Percentiles rank a stretch among this genome's conserved stretches.
phyloP scores from a whole-genome alignment of 2,888 invertebrate genomes.

The Phoronis australis region DNA sequence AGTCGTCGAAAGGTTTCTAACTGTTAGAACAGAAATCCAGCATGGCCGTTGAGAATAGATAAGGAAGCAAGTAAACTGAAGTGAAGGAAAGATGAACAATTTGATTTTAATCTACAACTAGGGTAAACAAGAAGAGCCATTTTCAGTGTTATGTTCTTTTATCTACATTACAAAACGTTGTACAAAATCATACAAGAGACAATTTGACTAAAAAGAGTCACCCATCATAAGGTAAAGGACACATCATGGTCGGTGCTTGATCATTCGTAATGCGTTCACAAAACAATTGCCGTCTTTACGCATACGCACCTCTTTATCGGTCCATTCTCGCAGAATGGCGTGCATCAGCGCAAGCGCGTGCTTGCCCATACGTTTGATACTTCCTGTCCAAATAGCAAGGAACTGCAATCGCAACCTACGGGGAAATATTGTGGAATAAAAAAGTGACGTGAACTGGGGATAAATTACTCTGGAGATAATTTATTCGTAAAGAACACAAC shows the following conservation, averaged over 20 bases:
- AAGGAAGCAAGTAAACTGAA: not conserved
- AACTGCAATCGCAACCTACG: slow-evolving; percentile 41
- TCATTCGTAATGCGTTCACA: too few relatives aligned
- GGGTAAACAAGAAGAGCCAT: too few relatives aligned
- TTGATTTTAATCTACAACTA: too few relatives aligned
- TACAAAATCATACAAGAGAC: too few relatives aligned
- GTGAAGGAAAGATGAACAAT: not conserved
- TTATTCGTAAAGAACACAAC: too few relatives aligned
- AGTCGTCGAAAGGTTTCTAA: slow-evolving; percentile 34
- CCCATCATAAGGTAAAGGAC: too few relatives aligned
- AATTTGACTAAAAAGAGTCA: too few relatives aligned
- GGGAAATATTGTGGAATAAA: not conserved
- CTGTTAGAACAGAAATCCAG: slow-evolving; percentile 17
- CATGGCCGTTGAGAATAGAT: too few relatives aligned
- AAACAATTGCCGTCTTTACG: too few relatives aligned
- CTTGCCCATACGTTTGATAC: slow-evolving; percentile 44
- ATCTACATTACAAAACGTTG: too few relatives aligned
- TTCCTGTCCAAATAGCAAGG: slow-evolving; percentile 46
- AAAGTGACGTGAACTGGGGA: not conserved
- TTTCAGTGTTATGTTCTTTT: too few relatives aligned
- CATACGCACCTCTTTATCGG: slow-evolving; percentile 34
- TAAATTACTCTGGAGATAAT: not conserved
- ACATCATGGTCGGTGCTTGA: too few relatives aligned
- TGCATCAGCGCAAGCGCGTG: slow-evolving; percentile 47
- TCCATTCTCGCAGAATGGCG: slow-evolving; percentile 45